phyloP scores from a whole-genome alignment of 2,797 vertebrate species.

The Rhinatrema bivittatum region DNA sequence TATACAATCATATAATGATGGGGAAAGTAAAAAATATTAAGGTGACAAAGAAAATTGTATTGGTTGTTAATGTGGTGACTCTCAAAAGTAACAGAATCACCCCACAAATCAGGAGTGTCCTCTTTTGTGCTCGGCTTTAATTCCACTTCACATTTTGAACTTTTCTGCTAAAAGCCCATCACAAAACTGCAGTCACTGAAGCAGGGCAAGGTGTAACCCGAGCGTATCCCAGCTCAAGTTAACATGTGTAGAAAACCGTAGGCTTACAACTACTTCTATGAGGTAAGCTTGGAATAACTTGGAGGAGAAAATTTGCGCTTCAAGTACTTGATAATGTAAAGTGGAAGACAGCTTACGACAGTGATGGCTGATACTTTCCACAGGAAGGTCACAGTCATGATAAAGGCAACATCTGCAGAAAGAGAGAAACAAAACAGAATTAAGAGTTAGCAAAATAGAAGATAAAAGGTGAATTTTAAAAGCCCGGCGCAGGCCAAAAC shows the following conservation, averaged over 20 bases:
- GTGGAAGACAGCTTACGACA: constrained; percentile 94
- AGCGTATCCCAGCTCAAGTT: constrained; percentile 6
- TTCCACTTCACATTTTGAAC: neutral
- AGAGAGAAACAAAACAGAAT: constrained; percentile 6
- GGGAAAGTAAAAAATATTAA: too few species aligned
- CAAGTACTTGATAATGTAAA: constrained; percentile 95
- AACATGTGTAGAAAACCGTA: constrained; percentile 13
- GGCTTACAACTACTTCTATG: constrained; percentile 49
- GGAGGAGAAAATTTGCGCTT: constrained; percentile 94
- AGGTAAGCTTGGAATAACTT: constrained; percentile 94
- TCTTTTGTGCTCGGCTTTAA: constrained; percentile 11
- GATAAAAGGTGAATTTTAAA: too few species aligned
- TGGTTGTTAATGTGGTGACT: too few species aligned
- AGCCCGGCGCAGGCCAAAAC: too few species aligned
- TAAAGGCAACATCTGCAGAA: constrained; percentile 80
- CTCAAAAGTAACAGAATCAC: too few species aligned
- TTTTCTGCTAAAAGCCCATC: neutral
- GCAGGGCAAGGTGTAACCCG: constrained; percentile 28
- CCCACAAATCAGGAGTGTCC: constrained; percentile 4
- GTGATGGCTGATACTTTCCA: constrained; percentile 96
- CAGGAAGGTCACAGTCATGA: constrained; percentile 85
- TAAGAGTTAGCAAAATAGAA: neutral
- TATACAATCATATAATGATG: too few species aligned
- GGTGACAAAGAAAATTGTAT: too few species aligned
- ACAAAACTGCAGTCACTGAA: constrained; percentile 29